Evolutionary conservation across 2,797 vertebrate genomes (phyloP).

Genomic region (Ataeniobius toweri): DNA sequence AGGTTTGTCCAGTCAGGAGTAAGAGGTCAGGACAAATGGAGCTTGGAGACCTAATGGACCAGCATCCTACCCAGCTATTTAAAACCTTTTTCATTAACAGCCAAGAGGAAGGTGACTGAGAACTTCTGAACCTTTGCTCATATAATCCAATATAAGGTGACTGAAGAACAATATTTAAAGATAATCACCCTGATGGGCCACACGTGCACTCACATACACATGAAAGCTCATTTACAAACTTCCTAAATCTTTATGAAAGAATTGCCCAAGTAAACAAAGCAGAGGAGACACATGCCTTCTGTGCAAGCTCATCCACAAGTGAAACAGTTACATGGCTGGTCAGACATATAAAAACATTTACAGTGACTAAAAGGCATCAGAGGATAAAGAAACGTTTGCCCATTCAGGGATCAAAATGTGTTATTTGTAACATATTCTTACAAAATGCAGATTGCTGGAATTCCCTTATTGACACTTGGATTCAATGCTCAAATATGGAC

Average conservation of each 20-base stretch:
- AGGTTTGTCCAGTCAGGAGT: neutral
- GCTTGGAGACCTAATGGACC: neutral
- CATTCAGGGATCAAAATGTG: conserved; percentile 21
- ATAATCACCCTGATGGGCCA: conserved; percentile 21
- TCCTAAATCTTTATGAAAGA: conserved; percentile 31
- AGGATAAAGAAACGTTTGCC: conserved; percentile 9
- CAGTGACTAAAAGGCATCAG: neutral
- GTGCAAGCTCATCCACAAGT: neutral
- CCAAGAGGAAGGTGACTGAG: conserved; percentile 33
- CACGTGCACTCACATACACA: conserved; percentile 10
- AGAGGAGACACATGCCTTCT: conserved; percentile 2
- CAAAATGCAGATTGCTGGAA: conserved; percentile 17
- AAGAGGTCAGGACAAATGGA: neutral
- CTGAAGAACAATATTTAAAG: conserved; percentile 25
- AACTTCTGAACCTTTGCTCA: conserved; percentile 50
- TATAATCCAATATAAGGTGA: conserved; percentile 36
- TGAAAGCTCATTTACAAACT: neutral
- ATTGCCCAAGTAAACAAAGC: neutral
- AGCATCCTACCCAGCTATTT: too few relatives aligned
- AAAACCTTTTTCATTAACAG: conserved; percentile 53
- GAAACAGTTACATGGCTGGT: neutral
- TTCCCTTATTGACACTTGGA: conserved; percentile 10
- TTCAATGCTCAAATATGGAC: conserved; percentile 21
- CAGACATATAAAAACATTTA: neutral
- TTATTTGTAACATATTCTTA: conserved; percentile 19